Evolutionary conservation across 2,113 vertebrate species (phyloP), one percentile per base, ranked within the genome.

Genomic region (Theristicus caerulescens): DNA sequence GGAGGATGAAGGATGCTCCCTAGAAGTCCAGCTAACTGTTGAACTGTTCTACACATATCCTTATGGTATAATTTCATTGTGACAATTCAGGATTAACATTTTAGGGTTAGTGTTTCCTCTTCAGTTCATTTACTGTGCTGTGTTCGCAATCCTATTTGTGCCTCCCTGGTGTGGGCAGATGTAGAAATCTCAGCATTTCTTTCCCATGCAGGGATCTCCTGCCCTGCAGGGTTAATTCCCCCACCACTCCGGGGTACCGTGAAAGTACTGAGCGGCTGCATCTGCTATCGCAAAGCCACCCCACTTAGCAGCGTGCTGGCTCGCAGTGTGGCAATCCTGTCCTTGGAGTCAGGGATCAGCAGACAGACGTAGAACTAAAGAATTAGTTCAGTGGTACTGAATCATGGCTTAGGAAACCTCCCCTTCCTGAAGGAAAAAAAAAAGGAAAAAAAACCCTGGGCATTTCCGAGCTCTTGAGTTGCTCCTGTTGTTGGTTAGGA

Each of bases 341-440:
- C 9, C 2, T 2, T 1, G 0, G 64, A 29, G 20, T n/a, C 64
- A 82, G 26, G 25, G 49, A 69, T 32, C 0, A 0, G 34, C 62
- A 86, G 32, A 66, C 21, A 70, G 17, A 10, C 1, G 2, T 34
- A 66, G 46, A 73, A 70, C 21, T 38, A 0, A 88, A 69, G 44
- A 29, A 52, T 64, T 40, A 25, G 31, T 29, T 78, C n/a, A 64
- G 65, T 38, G 36, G 36, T 76, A 59, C 44, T 52, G 49, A 79
- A 64, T 49, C 46, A 72, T 2, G 6, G 19, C 24, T 67, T 73
- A 65, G 59, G 34, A 87, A 91, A 78, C 4, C 3, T 55, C 5
- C 12, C 29, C 6, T 58, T 24, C 17, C 27, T 13, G 25, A 82
- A 76, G 74, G 18, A 6, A 6, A 44, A 66, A 66, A 66, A 54